Conservation (phyloP, 1,140 invertebrate species). For the Ceratoteleas bidentatus region DNA sequence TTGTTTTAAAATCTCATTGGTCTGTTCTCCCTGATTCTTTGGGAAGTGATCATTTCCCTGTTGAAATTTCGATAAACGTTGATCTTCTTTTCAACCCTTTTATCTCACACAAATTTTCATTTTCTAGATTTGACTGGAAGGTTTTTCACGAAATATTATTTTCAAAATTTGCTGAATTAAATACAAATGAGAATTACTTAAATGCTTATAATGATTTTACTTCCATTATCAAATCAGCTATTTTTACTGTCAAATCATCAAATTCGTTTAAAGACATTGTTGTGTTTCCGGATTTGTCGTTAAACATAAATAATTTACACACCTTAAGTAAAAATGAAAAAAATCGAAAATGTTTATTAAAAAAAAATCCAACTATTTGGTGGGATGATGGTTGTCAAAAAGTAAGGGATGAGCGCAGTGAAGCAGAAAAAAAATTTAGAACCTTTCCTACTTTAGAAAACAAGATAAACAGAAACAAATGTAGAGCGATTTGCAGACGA, state of each 20-base stretch:
- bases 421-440: slow-evolving; percentile 7
- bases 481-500: neutral
- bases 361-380: slow-evolving; percentile 19
- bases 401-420: neutral
- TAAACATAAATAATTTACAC: too few species aligned
- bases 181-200: too few species aligned
- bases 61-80: neutral
- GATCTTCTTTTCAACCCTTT: slow-evolving; percentile 1
- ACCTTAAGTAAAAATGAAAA: too few species aligned
- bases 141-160: neutral
- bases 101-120: slow-evolving; percentile 21
- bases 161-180: slow-evolving; percentile 6
- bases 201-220: too few species aligned
- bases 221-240: too few species aligned
- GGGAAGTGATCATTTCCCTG: slow-evolving; percentile 8
- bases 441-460: neutral
- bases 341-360: too few species aligned
- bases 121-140: slow-evolving; percentile 5
- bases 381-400: slow-evolving; percentile 20
- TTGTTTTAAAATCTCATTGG: neutral
- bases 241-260: too few species aligned
- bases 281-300: too few species aligned
- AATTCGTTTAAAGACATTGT: too few species aligned
- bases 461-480: neutral
- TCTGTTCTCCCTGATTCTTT: neutral